Base-by-base conservation (phyloP, 2,888 invertebrate genomes). In the Adelognathus sp. region DNA sequence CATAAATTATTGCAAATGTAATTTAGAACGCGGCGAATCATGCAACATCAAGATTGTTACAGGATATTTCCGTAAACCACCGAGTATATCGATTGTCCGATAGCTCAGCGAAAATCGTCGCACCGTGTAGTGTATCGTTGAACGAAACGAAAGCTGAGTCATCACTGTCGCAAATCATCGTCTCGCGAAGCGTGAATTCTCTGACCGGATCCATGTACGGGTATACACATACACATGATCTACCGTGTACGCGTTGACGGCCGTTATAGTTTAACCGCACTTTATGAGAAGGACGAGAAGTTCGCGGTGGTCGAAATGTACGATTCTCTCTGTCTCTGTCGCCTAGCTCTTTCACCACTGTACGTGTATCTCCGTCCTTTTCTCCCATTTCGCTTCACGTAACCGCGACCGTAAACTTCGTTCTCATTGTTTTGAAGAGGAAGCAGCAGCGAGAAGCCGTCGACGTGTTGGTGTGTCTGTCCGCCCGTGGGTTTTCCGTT, bases 271-370 rank as follows among this genome's bases (percentile, higher is more conserved):
- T 80, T 76, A 83, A 86, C 87, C 88, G 82, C 86, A 86, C 83
- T 89, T 89, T 89, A 89, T 88, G 89, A 88, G 79, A 24, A 63
- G 71, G 67, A 66, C 29, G 75, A 79, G 60, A 14, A 18, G 24
- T 50, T 85, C 83, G 83, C 78, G 78, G 83, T 79, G 85, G 85
- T 82, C 86, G 86, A 88, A 89, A 89, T 89, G 86, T 89, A 88
- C 81, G 87, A 87, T 87, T 84, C 86, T 82, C 83, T 63, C 64
- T 72, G 54, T 31, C 67, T 63, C 56, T 58, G 58, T 52, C 76
- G 76, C 77, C 64, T 81, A 81, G 61, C 84, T 66, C 54, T 74
- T 72, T 75, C 69, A 33, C 64, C 80, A 54, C 82, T 67, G 36
- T 63, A 72, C 70, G 69, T 29, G 63, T 21, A 64, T 69, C 82